phyloP scores from a whole-genome alignment of 2,113 vertebrate genomes.

The Thymallus thymallus region DNA sequence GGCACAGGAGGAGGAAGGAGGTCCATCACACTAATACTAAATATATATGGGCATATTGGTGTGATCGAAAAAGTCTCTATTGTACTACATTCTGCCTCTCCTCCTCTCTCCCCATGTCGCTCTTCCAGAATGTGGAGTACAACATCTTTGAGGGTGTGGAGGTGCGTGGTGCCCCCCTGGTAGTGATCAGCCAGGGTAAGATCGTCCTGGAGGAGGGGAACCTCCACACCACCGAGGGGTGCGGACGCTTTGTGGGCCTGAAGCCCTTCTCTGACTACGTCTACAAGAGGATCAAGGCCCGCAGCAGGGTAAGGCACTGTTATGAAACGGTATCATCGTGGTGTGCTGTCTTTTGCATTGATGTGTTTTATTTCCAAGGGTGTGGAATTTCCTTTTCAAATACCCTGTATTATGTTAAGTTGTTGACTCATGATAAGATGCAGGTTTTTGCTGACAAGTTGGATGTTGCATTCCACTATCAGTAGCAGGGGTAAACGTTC shows the following conservation, averaged over 20 bases:
- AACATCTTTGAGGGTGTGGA: constrained; percentile 98
- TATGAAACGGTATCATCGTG: neutral
- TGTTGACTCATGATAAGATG: too few species aligned
- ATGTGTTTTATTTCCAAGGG: neutral
- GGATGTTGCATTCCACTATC: neutral
- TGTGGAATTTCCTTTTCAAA: neutral
- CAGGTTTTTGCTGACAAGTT: neutral
- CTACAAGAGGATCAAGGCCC: constrained; percentile 97
- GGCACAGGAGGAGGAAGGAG: neutral
- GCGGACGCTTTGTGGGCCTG: constrained; percentile 85
- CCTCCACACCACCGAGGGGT: constrained; percentile 89
- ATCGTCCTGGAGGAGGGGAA: constrained; percentile 93
- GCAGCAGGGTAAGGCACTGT: constrained; percentile 86
- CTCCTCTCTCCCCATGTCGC: neutral
- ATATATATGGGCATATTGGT: neutral
- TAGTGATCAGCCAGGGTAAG: constrained; percentile 99
- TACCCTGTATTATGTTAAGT: too few species aligned
- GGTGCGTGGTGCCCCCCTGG: constrained; percentile 89
- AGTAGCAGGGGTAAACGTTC: too few species aligned
- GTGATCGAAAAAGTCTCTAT: neutral
- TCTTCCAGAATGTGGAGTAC: constrained; percentile 86
- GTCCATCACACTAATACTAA: neutral
- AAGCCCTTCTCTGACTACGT: constrained; percentile 97
- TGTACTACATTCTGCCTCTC: neutral
- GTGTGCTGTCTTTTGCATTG: neutral